phyloP scores from a whole-genome alignment of 2,797 vertebrate species.

The Anniella stebbinsi region DNA sequence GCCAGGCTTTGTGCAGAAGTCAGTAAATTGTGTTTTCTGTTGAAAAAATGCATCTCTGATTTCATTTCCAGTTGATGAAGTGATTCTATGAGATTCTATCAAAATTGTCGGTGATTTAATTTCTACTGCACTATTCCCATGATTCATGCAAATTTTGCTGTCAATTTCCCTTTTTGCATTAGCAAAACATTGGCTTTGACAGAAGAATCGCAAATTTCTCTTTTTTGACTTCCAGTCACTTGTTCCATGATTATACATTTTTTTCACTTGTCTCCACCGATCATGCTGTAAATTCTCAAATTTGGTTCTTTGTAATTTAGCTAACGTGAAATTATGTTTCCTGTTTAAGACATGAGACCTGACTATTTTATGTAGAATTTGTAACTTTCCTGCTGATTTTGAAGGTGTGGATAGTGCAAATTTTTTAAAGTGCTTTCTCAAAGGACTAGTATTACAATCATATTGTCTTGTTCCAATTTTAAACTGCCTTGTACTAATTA shows the following conservation, averaged over 20 bases:
- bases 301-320: constrained; percentile 78
- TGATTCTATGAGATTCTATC: constrained; percentile 59
- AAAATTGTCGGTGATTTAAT: constrained; percentile 57
- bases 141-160: constrained; percentile 54
- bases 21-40: constrained; percentile 66
- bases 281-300: constrained; percentile 75
- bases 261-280: constrained; percentile 75
- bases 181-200: constrained; percentile 75
- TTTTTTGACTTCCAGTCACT: constrained; percentile 77
- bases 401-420: constrained; percentile 93
- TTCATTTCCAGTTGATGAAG: constrained; percentile 67
- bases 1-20: constrained; percentile 68
- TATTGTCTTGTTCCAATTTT: constrained; percentile 82
- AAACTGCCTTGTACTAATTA: constrained; percentile 86
- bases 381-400: constrained; percentile 86
- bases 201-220: constrained; percentile 77
- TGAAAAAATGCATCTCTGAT: constrained; percentile 69
- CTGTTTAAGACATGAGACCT: constrained; percentile 77
- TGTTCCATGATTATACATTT: constrained; percentile 63
- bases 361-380: constrained; percentile 81
- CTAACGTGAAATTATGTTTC: constrained; percentile 78
- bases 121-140: constrained; percentile 62
- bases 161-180: constrained; percentile 49
- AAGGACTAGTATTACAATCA: constrained; percentile 85
- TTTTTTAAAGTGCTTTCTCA: constrained; percentile 95